Base-by-base conservation (phyloP, 2,113 vertebrate genomes). In the Lepus europaeus region DNA sequence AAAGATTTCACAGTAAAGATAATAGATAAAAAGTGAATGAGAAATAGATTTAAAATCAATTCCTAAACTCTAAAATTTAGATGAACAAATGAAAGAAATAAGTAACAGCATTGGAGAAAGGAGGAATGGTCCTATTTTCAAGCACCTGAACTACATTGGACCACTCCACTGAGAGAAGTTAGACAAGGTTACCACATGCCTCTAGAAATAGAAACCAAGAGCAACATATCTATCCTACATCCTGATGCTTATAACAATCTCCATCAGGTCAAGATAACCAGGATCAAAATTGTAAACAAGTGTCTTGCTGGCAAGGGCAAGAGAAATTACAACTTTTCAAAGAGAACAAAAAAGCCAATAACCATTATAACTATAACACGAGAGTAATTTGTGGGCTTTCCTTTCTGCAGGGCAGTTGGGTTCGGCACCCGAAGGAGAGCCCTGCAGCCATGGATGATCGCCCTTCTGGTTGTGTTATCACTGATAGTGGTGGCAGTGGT, bases 371-470 rank as follows among this genome's bases (percentile, higher is more conserved):
- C 7, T 31, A 36, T 31, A 51, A 20, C 6, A 9, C 69, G 19
- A 92, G 31, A 78, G 20, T 96, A 91, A 95, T 33, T 39, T 25
- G 10, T 9, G 23, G 31, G 6, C 53, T 95, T 92, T 81, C 12
- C 51, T 89, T 77, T 78, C 72, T 85, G 1, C 87, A 97, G 97
- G 53, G 1, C 16, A 0, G 53, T 8, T 33, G 63, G 68, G 87
- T 76, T 45, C 64, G 87, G 25, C 4, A 53, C 19, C 29, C 61
- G 0, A 80, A 74, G 9, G 56, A 92, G 80, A 85, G 16, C 9
- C 36, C 39, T 87, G 87, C 93, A 96, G 59, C 93, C 91, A 72
- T 97, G 97, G 96, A 63, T 88, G 69, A 59, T 6, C 0, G 31
- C 4, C 1, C 51, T 97, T 61, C 56, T 96, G 5, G 0, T 25